Evolutionary conservation across 2,888 invertebrate species (phyloP).

Genomic region (Desoria tigrina): DNA sequence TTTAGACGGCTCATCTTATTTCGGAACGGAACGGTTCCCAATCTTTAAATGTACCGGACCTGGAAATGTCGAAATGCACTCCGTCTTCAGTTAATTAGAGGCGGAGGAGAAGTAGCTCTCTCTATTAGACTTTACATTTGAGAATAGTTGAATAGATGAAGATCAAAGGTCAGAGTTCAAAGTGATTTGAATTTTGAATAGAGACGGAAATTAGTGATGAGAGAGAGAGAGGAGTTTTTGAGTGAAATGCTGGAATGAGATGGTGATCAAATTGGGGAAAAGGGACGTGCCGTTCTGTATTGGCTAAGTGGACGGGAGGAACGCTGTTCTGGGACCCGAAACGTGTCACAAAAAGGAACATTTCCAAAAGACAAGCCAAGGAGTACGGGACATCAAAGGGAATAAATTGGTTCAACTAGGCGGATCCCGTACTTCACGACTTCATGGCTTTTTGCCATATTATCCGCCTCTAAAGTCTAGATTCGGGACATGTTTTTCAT

Average conservation of each 20-base stretch:
- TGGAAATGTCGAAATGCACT: no score
- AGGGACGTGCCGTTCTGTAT: constrained; percentile 1
- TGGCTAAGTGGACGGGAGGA: not conserved
- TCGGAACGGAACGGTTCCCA: no score
- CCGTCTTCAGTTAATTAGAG: constrained; percentile 4
- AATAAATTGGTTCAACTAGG: constrained; percentile 16
- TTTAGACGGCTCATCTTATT: no score
- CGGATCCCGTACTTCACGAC: not conserved
- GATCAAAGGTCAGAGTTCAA: constrained; percentile 11
- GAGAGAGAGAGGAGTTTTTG: not conserved
- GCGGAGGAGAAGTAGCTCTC: not conserved
- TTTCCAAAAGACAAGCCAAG: not conserved
- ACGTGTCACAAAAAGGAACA: constrained; percentile 14
- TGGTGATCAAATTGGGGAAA: constrained; percentile 7
- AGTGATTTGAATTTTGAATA: not conserved
- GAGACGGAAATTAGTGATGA: not conserved
- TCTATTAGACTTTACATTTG: not conserved
- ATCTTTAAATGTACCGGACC: no score
- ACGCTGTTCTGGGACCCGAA: not conserved
- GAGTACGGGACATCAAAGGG: constrained; percentile 5
- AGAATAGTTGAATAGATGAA: not conserved
- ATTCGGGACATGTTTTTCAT: no score
- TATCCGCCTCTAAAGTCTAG: no score
- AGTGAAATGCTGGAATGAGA: not conserved
- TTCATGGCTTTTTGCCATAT: not conserved